Base-by-base conservation (phyloP, 2,888 invertebrate genomes). In the Drosophila leonis region DNA sequence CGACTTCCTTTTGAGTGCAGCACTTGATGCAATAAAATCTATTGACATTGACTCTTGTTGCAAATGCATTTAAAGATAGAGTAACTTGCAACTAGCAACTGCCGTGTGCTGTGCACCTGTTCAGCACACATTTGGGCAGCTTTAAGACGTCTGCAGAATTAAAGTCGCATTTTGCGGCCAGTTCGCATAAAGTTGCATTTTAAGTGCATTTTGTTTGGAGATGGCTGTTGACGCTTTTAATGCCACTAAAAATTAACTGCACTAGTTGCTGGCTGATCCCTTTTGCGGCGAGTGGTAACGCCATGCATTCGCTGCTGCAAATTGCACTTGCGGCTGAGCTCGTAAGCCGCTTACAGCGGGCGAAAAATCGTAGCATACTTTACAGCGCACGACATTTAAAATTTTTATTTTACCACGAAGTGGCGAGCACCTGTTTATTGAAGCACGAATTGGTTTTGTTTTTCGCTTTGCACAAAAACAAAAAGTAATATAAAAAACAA, bases 271-370 rank as follows among this genome's bases (percentile, higher is more conserved):
- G 67, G 49, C 60, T 56, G 42, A 51, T 51, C 24, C 37, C 15
- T 20, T 27, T 52, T 68, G 70, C 49, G 76, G 69, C 56, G 49
- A 65, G 48, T 61, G 61, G 68, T 63, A 48, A 68, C 39, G 48
- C 66, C 78, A 70, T 68, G 54, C 72, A 57, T 60, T 82, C 72
- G 66, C 62, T 39, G 49, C 67, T 42, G 68, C 63, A 90, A 85
- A 76, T 74, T 82, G 80, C 82, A 79, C 57, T 81, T 71, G 41
- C 44, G 54, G 68, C 49, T 66, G 56, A 73, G 74, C 72, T 51
- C 65, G 68, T 82, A 85, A 84, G 74, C 88, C 59, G 71, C 71
- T 84, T 76, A 85, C 68, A 56, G n/a, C 35, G 6, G 15, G 65
- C 49, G 57, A 46, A 64, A 64, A 63, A 65, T 33, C 49, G 56